phyloP scores from a whole-genome alignment of 2,113 vertebrate genomes.

The Microtus richardsoni region DNA sequence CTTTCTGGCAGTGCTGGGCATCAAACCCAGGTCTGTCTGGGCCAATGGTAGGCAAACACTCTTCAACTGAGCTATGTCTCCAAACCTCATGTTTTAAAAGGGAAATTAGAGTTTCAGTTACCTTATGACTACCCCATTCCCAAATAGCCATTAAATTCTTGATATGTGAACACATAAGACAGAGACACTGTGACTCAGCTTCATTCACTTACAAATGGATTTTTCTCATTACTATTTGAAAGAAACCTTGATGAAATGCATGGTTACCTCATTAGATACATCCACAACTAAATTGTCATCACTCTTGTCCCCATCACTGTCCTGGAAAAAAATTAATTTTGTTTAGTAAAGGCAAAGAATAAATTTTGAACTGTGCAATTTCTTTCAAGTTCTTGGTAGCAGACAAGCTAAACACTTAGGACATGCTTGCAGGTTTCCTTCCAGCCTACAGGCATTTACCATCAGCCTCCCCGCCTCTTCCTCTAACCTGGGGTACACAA shows the following conservation, averaged over 20 bases:
- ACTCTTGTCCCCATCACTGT: slow-evolving; percentile 93
- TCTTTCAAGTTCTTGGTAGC: background rate
- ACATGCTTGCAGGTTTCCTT: background rate
- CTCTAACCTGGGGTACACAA: background rate
- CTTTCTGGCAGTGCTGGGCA: background rate
- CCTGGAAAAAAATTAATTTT: slow-evolving; percentile 82
- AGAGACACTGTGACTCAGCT: background rate
- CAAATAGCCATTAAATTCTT: background rate
- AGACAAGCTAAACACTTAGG: background rate
- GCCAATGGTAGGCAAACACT: background rate
- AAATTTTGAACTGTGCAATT: background rate
- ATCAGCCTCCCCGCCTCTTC: background rate
- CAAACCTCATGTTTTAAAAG: background rate
- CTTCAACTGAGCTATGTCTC: background rate
- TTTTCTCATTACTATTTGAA: background rate
- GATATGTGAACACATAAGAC: background rate
- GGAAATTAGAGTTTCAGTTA: background rate
- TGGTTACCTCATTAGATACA: slow-evolving; percentile 92
- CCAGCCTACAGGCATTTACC: background rate
- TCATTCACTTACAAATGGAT: background rate
- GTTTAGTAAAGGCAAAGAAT: slow-evolving; percentile 69
- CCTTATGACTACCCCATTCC: background rate
- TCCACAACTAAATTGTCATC: slow-evolving; percentile 93
- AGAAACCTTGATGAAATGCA: slow-evolving; percentile 53
- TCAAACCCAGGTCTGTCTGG: background rate